Base-by-base conservation (phyloP, 1,140 invertebrate genomes). In the Olivierus martensii region DNA sequence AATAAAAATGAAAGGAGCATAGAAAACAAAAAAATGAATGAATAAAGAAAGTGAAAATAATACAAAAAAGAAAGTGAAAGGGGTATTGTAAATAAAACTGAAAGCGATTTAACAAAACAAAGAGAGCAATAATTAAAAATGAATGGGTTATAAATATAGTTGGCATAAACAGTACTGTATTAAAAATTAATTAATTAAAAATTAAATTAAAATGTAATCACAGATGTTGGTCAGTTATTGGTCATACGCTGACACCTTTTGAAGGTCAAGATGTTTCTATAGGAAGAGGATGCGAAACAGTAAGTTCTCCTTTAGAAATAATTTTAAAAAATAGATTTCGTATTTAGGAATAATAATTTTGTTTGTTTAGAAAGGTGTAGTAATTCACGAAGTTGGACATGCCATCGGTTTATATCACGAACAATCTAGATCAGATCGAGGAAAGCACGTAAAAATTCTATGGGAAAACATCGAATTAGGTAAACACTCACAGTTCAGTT, bases 331-430 rank as follows among this genome's bases (percentile, higher is more conserved):
- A 28, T 28, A 28, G 4, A 28, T 28, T 28, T 28, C 28, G 9
- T 2, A 28, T 9, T 28, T 28, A 28, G 9, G 9, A 0, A 28
- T 28, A 1, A 2, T 28, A 28, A 3, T 38, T 10, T 49, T 42
- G n/a, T n/a, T 41, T 19, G 17, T 57, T n/a, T 14, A 57, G 55
- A 17, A 48, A 2, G 46, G 52, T 22, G 50, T 57, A 6, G 51
- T 57, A n/a, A 46, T 57, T 3, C 71, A 73, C 49, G 69, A 71
- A 55, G 61, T 73, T 48, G 70, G 69, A 51, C 69, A 71, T 55
- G 69, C 66, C 4, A 58, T 70, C 18, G 69, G 69, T 1, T 71
- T 71, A 22, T 69, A 67, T 50, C 69, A 71, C 50, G 69, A 71
- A 41, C 69, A 71, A 53, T 67, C 65, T 2, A 53, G 69, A 44